Base-by-base conservation (phyloP, 2,888 invertebrate genomes). In the Stenotaenia linearis region DNA sequence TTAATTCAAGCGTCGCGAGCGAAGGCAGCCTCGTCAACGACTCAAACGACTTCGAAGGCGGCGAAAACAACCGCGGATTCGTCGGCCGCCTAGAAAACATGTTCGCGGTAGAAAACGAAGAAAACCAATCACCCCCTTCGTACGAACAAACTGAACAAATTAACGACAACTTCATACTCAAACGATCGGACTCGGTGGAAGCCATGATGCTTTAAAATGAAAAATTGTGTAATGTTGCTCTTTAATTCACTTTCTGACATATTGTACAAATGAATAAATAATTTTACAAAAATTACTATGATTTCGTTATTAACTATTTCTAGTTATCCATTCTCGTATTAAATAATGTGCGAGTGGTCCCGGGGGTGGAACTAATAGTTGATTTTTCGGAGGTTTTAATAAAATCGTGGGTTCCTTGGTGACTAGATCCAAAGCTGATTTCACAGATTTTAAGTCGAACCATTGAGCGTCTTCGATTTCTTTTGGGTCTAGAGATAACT, bases 381-480 rank as follows among this genome's bases (percentile, higher is more conserved):
- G 50, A 28, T 25, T 35, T 50, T 28, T 50, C 15, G 18, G 28
- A 25, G 40, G 45, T n/a, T 2, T 15, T 10, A 5, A n/a, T 1
- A 78, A 5, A 15, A 78, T 15, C 5, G 23, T 23, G 2, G 78
- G 78, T 4, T 78, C 32, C 25, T 50, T 23, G 6, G 10, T 78
- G 3, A 78, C 78, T 78, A 25, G 21, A 23, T 78, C 45, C 3
- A 35, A 25, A 10, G 50, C 50, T 5, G 25, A 21, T 32, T 50
- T 28, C 25, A 78, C 28, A 0, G 28, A 28, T 25, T 69, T 77
- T 6, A 75, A 45, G 7, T 84, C 82, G 82, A 89, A 89, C 89
- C 89, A 89, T 15, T 85, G 83, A 0, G 87, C 89, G 81, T 87
- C 86, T 81, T 88, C 87, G 80, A 89, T 82, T 82, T 89, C 89